Conservation (phyloP, 2,888 invertebrate genomes). For the Fragum fragum region DNA sequence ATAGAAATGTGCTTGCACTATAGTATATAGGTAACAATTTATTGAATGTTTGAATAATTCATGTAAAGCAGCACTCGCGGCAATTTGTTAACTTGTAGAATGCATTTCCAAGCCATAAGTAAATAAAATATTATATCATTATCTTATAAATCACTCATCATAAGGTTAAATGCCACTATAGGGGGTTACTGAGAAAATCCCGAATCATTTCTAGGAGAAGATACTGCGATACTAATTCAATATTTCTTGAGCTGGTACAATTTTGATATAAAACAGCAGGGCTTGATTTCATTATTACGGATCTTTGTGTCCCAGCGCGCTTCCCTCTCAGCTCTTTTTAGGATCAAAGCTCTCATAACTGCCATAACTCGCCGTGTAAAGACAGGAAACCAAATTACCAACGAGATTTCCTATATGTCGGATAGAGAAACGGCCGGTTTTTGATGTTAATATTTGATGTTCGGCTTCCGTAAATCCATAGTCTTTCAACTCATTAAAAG, state of each 20-base stretch:
- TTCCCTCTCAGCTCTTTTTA: slow-evolving; percentile 5
- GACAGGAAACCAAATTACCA: not conserved
- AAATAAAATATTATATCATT: too few relatives aligned
- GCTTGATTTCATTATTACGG: slow-evolving; percentile 2
- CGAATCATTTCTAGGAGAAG: slow-evolving; percentile 1
- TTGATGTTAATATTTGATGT: not conserved
- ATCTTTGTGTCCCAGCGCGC: slow-evolving; percentile 11
- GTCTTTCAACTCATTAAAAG: too few relatives aligned
- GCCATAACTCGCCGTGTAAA: not conserved
- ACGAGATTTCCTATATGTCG: not conserved
- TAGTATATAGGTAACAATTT: too few relatives aligned
- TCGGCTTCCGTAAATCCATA: not conserved
- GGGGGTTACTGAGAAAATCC: not conserved
- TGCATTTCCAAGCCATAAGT: too few relatives aligned
- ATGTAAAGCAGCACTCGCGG: too few relatives aligned
- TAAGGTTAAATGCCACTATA: not conserved
- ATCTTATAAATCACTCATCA: not conserved
- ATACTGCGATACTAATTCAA: not conserved
- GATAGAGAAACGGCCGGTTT: not conserved
- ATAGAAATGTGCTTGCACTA: too few relatives aligned
- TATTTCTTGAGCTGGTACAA: slow-evolving; percentile 11
- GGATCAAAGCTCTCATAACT: not conserved
- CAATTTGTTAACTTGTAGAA: too few relatives aligned
- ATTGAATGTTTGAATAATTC: too few relatives aligned
- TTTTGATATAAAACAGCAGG: slow-evolving; percentile 15